Percentiles rank a stretch among this genome's conserved stretches.
phyloP scores from a whole-genome alignment of 2,888 invertebrate species.

The Meloe dianella region DNA sequence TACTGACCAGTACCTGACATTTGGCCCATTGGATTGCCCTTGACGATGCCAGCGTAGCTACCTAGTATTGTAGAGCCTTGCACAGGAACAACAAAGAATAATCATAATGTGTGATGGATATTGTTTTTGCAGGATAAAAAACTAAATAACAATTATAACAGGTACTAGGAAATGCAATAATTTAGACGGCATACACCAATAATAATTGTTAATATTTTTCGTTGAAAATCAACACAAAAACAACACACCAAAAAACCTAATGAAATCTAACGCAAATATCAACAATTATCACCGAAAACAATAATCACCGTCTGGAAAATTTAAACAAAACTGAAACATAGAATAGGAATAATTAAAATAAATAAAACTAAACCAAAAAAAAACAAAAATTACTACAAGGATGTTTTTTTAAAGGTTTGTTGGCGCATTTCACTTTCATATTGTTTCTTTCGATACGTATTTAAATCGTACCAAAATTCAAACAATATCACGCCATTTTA shows the following conservation, averaged over 20 bases:
- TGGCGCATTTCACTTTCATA: conserved; percentile 37
- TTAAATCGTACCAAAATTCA: conserved; percentile 21
- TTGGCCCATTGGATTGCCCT: conserved; percentile 80
- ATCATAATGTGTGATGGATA: conserved; percentile 52
- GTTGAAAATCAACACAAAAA: too few species aligned
- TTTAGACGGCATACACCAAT: neutral
- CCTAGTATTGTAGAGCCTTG: conserved; percentile 62
- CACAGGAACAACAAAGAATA: conserved; percentile 54
- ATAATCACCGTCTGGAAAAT: too few species aligned
- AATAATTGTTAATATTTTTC: neutral
- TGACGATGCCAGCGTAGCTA: conserved; percentile 90
- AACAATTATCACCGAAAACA: too few species aligned
- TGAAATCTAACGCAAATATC: too few species aligned
- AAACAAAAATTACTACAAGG: conserved; percentile 21
- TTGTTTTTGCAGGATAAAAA: conserved; percentile 40
- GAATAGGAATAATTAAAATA: too few species aligned
- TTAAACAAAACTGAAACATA: too few species aligned
- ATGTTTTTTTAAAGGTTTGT: conserved; percentile 36
- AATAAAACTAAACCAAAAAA: conserved; percentile 29
- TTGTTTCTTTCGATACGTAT: conserved; percentile 32
- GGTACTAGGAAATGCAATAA: too few species aligned
- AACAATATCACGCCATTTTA: conserved; percentile 46
- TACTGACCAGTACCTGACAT: conserved; percentile 86
- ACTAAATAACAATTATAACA: too few species aligned
- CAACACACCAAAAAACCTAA: too few species aligned